A percentile compares a stretch with the other conserved stretches of the same genome.
Evolutionary conservation across 2,888 invertebrate genomes (phyloP).

Genomic region (Drosophila anomalata): DNA sequence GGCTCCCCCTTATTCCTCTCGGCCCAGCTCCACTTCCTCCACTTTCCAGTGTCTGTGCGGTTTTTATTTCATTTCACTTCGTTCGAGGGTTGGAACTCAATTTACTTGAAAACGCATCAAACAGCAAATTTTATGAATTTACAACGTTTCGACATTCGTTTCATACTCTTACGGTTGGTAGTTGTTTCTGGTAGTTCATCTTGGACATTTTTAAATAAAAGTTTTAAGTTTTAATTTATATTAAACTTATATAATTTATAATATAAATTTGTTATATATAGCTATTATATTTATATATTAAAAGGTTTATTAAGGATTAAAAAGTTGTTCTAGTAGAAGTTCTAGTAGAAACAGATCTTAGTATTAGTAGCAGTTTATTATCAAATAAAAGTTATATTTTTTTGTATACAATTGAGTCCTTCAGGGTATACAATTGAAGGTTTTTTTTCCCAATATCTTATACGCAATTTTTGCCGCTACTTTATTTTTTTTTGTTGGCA

Average conservation of each 20-base stretch:
- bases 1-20: conserved; percentile 1
- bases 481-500: conserved; percentile 31
- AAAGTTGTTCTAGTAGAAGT: too few relatives aligned
- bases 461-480: conserved; percentile 11
- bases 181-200: too few relatives aligned
- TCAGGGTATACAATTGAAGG: background rate
- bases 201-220: too few relatives aligned
- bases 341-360: too few relatives aligned
- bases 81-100: conserved; percentile 78
- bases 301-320: too few relatives aligned
- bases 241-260: too few relatives aligned
- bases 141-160: conserved; percentile 73
- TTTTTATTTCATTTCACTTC: conserved; percentile 77
- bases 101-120: conserved; percentile 80
- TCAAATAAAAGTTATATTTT: too few relatives aligned
- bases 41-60: conserved; percentile 56
- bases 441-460: background rate
- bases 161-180: conserved; percentile 14
- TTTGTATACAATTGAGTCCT: background rate
- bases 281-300: too few relatives aligned
- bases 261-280: too few relatives aligned
- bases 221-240: too few relatives aligned
- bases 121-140: conserved; percentile 80
- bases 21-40: background rate
- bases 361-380: too few relatives aligned